A percentile compares a stretch with the other conserved stretches of the same genome.
phyloP scores from a whole-genome alignment of 1,140 invertebrate species.

The Meloidogyne hapla region DNA sequence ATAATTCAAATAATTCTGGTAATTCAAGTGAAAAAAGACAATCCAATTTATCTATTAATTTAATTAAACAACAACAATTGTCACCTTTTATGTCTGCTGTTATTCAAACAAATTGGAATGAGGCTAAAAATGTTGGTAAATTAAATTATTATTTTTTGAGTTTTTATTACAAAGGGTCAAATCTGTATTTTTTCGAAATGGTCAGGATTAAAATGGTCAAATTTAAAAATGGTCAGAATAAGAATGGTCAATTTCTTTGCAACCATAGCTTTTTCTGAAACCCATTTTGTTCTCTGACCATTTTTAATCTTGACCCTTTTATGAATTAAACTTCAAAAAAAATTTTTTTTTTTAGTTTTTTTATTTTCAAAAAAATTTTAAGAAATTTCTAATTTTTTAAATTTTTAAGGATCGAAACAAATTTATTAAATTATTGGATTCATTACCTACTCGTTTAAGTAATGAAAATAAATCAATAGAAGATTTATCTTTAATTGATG shows the following conservation, averaged over 20 bases:
- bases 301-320: too few species aligned
- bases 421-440: neutral
- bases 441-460: neutral
- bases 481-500: conserved; percentile 29
- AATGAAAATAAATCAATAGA: conserved; percentile 15
- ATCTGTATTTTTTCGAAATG: too few species aligned
- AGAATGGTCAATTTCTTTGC: too few species aligned
- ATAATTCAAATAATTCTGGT: neutral
- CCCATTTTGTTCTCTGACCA: too few species aligned
- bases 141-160: neutral
- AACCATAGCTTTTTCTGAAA: too few species aligned
- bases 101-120: neutral
- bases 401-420: conserved; percentile 4
- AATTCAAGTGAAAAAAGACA: neutral
- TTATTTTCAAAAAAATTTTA: conserved; percentile 9
- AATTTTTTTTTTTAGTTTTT: too few species aligned
- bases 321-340: too few species aligned
- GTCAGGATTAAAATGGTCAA: too few species aligned
- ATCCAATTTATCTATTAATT: too few species aligned
- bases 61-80: neutral
- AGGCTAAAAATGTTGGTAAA: conserved; percentile 1
- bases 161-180: too few species aligned
- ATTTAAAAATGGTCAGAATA: too few species aligned
- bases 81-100: neutral
- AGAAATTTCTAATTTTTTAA: neutral